These are phyloP conservation scores for Apodemia hepburni DNA, from an alignment of 2,888 invertebrate genomes.

Conservation along the genomic window DNA sequence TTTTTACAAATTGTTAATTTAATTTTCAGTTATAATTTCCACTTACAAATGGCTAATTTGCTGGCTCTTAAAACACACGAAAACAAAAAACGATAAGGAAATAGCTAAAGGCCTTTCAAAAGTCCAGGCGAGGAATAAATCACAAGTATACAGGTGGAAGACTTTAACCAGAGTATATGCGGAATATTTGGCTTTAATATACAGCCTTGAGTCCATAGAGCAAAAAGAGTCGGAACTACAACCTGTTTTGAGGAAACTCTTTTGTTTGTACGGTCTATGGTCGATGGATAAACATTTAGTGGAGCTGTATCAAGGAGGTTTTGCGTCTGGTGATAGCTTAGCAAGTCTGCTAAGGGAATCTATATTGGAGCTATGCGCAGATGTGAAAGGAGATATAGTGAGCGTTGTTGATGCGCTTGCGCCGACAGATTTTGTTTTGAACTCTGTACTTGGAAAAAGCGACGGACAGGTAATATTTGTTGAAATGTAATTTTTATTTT, in stretches of 20 bases:
- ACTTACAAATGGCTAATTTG: constrained; percentile 93
- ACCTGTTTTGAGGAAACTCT: constrained; percentile 71
- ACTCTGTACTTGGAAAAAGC: constrained; percentile 91
- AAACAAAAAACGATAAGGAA: constrained; percentile 79
- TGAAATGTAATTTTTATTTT: not conserved
- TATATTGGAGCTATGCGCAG: constrained; percentile 83
- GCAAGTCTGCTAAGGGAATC: constrained; percentile 83
- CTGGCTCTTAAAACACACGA: constrained; percentile 86
- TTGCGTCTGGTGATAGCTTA: constrained; percentile 71
- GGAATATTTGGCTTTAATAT: constrained; percentile 82
- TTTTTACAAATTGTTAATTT: constrained; percentile 6
- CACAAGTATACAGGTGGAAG: constrained; percentile 90
- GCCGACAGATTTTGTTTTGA: constrained; percentile 93
- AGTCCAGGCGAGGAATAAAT: constrained; percentile 88
- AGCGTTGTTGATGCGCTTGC: constrained; percentile 91
- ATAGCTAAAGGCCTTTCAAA: constrained; percentile 80
- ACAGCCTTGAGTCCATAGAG: constrained; percentile 69
- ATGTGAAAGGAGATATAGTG: constrained; percentile 87
- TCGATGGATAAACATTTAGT: constrained; percentile 85
- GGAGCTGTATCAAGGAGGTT: constrained; percentile 86
- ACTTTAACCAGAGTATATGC: constrained; percentile 88
- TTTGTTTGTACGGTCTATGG: constrained; percentile 62
- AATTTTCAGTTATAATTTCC: constrained; percentile 81
- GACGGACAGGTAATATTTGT: constrained; percentile 86
- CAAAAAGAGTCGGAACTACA: constrained; percentile 55